Evolutionary conservation across 2,113 vertebrate genomes (phyloP).

Genomic region (Saccopteryx leptura): DNA sequence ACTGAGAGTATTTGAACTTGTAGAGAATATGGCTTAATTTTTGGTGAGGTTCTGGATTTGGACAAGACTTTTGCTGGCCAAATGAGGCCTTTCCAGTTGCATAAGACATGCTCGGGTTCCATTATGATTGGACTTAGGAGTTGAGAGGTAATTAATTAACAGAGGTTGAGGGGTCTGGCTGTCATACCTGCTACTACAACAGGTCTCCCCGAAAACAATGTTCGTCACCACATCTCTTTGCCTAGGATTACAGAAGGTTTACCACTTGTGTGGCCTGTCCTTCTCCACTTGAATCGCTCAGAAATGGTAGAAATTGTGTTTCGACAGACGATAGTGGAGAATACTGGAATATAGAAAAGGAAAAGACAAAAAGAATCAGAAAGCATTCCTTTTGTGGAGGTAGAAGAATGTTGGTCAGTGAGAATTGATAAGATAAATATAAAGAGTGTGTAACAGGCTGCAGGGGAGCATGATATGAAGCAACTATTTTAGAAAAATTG

Average conservation of each 20-base stretch:
- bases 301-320: neutral
- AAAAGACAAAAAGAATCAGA: neutral
- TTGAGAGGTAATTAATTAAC: neutral
- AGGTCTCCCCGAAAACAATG: neutral
- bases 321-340: neutral
- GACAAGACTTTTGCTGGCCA: too few species aligned
- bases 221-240: neutral
- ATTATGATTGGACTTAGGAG: neutral
- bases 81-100: too few species aligned
- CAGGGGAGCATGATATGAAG: neutral
- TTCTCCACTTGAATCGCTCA: neutral
- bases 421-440: neutral
- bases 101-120: too few species aligned
- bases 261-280: neutral
- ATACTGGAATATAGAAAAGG: neutral
- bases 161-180: neutral
- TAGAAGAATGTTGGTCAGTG: neutral
- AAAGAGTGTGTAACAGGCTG: neutral
- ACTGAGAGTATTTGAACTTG: too few species aligned
- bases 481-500: too few species aligned
- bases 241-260: neutral
- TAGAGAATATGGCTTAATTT: too few species aligned
- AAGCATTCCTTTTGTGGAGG: neutral
- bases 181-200: neutral
- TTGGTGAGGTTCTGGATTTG: too few species aligned